Evolutionary conservation across 2,113 vertebrate species (phyloP), one percentile per base, ranked within the genome.

Genomic region (Scalopus aquaticus): DNA sequence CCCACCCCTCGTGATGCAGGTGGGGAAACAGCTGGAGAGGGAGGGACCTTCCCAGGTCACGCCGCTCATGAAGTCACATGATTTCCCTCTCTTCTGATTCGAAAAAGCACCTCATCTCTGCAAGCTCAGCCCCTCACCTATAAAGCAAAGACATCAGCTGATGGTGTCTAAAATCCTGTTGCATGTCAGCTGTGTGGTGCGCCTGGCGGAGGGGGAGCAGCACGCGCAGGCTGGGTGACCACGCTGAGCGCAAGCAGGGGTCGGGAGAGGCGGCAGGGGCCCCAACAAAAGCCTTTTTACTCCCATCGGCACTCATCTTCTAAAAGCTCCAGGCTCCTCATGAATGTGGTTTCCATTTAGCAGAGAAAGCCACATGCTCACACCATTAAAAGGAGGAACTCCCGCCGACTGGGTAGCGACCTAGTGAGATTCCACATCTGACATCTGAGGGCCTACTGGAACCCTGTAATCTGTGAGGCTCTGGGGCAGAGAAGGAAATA

Each of bases 401-500:
- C 93, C 64, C 0, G 0, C 72, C 90, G 95, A 93, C 76, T 94
- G 62, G 11, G 35, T 12, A 26, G 79, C 51, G 58, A 96, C 81
- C 62, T 39, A 58, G 32, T 6, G 81, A 69, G 74, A 73, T 16
- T 96, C 92, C 95, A 32, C 2, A 28, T 44, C 87, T 22, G 72
- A 95, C 83, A 73, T 62, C 17, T 49, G 35, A 87, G 64, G 74
- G 42, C 91, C 70, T 20, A 3, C 70, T 58, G 42, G 30, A 81
- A 44, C 65, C 88, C 79, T 51, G 44, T 46, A 54, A 74, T 0
- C 10, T 13, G 67, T 49, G n/a, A 82, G 93, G 93, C 93, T 81
- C 87, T 65, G 80, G 56, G 4, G 54, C 92, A 86, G 60, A 64
- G 91, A 94, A 97, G n/a, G 74, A 93, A 88, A 94, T 3, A 15